A percentile compares a stretch with the other conserved stretches of the same genome.
Conservation (phyloP, 1,140 invertebrate genomes). For the Atta cephalotes region DNA sequence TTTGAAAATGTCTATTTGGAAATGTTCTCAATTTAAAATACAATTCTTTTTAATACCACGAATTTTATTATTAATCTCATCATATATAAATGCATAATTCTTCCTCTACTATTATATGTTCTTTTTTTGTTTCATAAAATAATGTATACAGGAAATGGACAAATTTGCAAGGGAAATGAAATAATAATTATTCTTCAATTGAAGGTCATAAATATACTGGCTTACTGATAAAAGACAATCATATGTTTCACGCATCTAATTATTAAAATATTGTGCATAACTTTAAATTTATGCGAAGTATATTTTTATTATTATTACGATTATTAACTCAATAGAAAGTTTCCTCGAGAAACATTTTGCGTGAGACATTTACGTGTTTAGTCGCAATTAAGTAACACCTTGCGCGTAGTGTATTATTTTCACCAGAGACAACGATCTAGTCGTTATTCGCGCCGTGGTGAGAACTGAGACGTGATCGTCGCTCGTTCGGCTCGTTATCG, state of each 20-base stretch:
- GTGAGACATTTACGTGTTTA: background rate
- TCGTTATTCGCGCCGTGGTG: background rate
- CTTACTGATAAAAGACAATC: background rate
- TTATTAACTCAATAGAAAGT: background rate
- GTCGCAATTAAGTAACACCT: background rate
- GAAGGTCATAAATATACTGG: background rate
- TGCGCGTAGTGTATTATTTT: background rate
- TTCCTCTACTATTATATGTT: background rate
- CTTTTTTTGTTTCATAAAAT: background rate
- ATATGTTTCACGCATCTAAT: background rate
- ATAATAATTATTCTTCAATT: background rate
- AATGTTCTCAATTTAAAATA: background rate
- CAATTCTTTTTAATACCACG: background rate
- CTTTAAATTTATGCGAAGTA: background rate
- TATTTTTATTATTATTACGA: too few species aligned
- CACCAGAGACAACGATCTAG: constrained; percentile 11
- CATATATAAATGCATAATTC: background rate
- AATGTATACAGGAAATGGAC: background rate
- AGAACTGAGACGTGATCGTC: background rate
- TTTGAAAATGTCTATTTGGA: background rate
- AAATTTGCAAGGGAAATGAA: background rate
- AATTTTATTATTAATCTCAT: too few species aligned
- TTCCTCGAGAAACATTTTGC: background rate
- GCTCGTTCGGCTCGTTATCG: background rate
- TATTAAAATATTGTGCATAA: background rate